A percentile compares a stretch with the other conserved stretches of the same genome.
phyloP scores from a whole-genome alignment of 92 coral and sea anemone genomes.

The Micromussa lordhowensis region DNA sequence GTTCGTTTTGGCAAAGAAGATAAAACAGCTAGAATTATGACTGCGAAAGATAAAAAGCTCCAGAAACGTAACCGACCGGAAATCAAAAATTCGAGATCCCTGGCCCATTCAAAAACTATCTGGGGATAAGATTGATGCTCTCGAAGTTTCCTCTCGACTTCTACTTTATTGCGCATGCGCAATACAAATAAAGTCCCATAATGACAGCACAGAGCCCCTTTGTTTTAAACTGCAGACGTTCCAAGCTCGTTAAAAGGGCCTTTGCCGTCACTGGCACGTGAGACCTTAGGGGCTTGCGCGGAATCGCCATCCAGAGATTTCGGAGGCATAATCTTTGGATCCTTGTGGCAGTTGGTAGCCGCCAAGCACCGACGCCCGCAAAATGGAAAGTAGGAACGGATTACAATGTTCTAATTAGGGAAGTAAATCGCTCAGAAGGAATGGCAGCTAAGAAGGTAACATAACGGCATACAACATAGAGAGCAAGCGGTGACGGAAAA shows the following conservation, averaged over 20 bases:
- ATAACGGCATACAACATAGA: no score
- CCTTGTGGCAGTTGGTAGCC: conserved; percentile 88
- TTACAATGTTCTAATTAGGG: not conserved
- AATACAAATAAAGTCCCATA: not conserved
- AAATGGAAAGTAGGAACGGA: not conserved
- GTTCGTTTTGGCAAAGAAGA: no score
- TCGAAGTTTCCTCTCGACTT: not conserved
- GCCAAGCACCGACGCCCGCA: conserved; percentile 79
- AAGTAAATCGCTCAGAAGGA: no score
- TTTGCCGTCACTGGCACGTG: conserved; percentile 92
- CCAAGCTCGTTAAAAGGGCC: conserved; percentile 78
- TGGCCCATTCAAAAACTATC: no score
- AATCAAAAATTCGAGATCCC: no score
- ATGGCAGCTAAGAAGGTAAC: no score
- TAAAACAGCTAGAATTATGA: no score
- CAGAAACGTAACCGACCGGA: no score
- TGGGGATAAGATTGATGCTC: no score
- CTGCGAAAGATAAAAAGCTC: no score
- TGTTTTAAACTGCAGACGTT: no score
- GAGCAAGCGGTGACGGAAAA: no score
- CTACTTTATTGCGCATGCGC: conserved; percentile 15
- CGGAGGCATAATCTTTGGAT: conserved; percentile 99
- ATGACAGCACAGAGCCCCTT: not conserved
- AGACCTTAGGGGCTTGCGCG: conserved; percentile 90
- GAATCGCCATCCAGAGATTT: conserved; percentile 99